Percentiles rank a stretch among this genome's conserved stretches.
phyloP scores from a whole-genome alignment of 2,797 vertebrate genomes.

The Gymnodraco acuticeps region DNA sequence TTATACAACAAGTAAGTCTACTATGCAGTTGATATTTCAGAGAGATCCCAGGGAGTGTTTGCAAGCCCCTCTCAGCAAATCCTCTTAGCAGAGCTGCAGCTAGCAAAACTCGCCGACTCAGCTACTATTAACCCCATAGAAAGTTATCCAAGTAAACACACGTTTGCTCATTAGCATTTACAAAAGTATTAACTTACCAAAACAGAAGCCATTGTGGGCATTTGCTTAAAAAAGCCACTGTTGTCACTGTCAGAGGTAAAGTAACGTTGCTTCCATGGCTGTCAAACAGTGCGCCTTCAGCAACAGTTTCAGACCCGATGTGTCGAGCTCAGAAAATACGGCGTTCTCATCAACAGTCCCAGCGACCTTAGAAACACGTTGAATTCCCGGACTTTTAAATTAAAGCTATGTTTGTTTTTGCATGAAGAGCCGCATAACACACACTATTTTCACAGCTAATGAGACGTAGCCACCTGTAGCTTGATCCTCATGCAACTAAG shows the following conservation, averaged over 20 bases:
- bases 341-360: accelerated
- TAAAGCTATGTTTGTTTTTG: background rate
- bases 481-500: background rate
- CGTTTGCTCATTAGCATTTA: accelerated
- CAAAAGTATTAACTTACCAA: conserved; percentile 65
- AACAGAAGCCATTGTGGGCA: conserved; percentile 78
- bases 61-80: conserved; percentile 51
- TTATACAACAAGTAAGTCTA: too few relatives aligned
- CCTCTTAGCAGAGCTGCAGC: conserved; percentile 61
- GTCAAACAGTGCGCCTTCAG: conserved; percentile 69
- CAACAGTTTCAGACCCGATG: conserved; percentile 64
- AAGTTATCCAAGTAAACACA: background rate
- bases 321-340: conserved; percentile 57
- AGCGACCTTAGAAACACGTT: background rate
- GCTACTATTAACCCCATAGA: conserved; percentile 1
- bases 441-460: background rate
- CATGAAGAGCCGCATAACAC: accelerated
- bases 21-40: background rate
- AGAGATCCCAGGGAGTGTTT: background rate
- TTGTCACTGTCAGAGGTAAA: conserved; percentile 18
- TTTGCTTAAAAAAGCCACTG: background rate
- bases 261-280: conserved; percentile 41
- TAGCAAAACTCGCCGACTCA: conserved; percentile 37
- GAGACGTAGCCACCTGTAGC: background rate
- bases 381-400: too few relatives aligned